Evolutionary conservation across 1,140 invertebrate species (phyloP).

Genomic region (Musca domestica): DNA sequence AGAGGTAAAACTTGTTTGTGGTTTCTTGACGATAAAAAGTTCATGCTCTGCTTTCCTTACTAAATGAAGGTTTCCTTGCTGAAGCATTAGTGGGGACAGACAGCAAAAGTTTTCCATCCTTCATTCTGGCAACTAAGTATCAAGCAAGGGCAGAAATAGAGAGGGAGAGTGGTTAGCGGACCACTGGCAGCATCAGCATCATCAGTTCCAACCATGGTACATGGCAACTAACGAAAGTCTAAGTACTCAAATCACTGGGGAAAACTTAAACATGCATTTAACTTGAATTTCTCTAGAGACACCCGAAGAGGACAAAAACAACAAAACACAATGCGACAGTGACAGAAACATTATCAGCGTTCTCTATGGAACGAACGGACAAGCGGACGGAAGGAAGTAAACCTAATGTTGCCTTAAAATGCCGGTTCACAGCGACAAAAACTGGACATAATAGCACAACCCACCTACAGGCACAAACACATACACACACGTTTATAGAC

Average conservation of each 20-base stretch:
- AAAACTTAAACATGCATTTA: conserved; percentile 30
- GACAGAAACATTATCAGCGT: neutral
- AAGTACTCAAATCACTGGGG: conserved; percentile 25
- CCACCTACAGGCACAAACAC: neutral
- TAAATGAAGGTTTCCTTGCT: conserved; percentile 9
- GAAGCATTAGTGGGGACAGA: neutral
- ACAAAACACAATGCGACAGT: neutral
- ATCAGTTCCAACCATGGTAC: neutral
- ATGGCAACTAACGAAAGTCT: neutral
- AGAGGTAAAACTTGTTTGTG: conserved; percentile 13
- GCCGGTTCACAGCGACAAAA: neutral
- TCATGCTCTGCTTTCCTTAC: neutral
- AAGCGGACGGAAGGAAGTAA: neutral
- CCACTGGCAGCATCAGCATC: neutral
- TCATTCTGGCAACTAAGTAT: neutral
- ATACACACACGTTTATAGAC: neutral
- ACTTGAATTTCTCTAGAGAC: conserved; percentile 26
- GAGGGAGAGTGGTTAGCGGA: neutral
- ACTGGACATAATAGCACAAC: neutral
- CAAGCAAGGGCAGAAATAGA: neutral
- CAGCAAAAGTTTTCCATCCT: conserved; percentile 12
- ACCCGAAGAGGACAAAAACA: neutral
- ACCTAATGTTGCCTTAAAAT: neutral
- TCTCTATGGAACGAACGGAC: too few relatives aligned
- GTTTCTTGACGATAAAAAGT: conserved; percentile 20